A percentile compares a stretch with the other conserved stretches of the same genome.
phyloP scores from a whole-genome alignment of 2,888 invertebrate genomes.

The Plebejus anna region DNA sequence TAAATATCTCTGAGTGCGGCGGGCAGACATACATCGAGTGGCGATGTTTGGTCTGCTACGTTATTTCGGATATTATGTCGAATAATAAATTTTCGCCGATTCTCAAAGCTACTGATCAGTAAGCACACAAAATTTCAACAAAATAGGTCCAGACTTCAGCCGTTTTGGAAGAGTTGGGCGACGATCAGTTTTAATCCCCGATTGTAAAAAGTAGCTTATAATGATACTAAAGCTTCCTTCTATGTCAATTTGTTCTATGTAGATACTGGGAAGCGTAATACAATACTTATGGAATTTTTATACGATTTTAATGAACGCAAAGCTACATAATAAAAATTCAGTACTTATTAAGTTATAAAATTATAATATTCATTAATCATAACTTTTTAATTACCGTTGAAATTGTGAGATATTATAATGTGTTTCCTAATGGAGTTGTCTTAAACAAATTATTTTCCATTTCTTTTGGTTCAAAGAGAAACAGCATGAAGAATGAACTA shows the following conservation, averaged over 20 bases:
- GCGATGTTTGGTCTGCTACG: too few species aligned
- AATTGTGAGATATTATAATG: background rate
- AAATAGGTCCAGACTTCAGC: too few species aligned
- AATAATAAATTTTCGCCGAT: too few species aligned
- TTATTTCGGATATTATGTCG: too few species aligned
- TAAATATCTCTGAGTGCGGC: too few species aligned
- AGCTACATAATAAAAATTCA: background rate
- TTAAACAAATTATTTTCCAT: background rate
- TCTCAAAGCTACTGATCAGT: too few species aligned
- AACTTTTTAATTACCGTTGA: background rate
- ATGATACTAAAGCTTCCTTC: background rate
- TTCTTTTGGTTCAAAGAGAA: background rate
- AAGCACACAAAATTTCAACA: too few species aligned
- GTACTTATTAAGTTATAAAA: background rate
- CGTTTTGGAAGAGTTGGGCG: too few species aligned
- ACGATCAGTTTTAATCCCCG: too few species aligned
- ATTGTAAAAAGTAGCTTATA: too few species aligned
- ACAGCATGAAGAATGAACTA: background rate
- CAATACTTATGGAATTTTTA: too few species aligned
- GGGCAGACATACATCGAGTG: too few species aligned
- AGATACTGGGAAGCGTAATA: background rate
- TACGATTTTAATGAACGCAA: background rate
- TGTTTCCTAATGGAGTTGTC: background rate
- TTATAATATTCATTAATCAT: background rate
- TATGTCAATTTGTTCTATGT: background rate